Evolutionary conservation across 2,797 vertebrate species (phyloP), one percentile per base, ranked within the genome.

Genomic region (Tragelaphus eurycerus): DNA sequence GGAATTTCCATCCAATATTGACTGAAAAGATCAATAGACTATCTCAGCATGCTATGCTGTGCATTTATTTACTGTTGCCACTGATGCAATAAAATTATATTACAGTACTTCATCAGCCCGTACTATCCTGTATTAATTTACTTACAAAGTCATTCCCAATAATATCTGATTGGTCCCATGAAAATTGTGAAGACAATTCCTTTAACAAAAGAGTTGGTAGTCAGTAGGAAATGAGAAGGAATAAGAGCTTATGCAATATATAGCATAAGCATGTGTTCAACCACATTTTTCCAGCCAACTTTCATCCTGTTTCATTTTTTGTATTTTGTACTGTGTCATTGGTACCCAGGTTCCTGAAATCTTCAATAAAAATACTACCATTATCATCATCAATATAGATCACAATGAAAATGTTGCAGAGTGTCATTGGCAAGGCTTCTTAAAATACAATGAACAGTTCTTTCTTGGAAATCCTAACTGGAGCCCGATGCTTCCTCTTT

Each of bases 21-120:
- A 97, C 21, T 64, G 89, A 96, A 97, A 15, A 96, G 86, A 60
- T 98, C 93, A 97, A 97, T 98, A 97, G 93, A 89, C 88, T 84
- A 84, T 97, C 74, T 97, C 54, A n/a, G 87, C 96, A 71, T 97
- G 87, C 96, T 96, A 93, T 60, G 4, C 1, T 94, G 6, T 43
- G 13, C 6, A 82, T 98, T 97, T 95, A 31, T 55, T 98, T 98
- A 97, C 31, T 96, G 89, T 96, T 97, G 76, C 38, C 90, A 92
- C 48, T 76, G 86, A 87, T 95, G 57, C 86, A 96, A 86, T 95
- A 97, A 97, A 97, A 97, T 76, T 97, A 90, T 93, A 97, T 94
- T 95, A 89, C 3, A 93, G 83, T 86, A 71, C 2, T 97, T 98
- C 50, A 74, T 97, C 82, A 95, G 76, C 23, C 17, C 57, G 46